Conservation (phyloP, 1,140 invertebrate species). For the Lithobius niger region DNA sequence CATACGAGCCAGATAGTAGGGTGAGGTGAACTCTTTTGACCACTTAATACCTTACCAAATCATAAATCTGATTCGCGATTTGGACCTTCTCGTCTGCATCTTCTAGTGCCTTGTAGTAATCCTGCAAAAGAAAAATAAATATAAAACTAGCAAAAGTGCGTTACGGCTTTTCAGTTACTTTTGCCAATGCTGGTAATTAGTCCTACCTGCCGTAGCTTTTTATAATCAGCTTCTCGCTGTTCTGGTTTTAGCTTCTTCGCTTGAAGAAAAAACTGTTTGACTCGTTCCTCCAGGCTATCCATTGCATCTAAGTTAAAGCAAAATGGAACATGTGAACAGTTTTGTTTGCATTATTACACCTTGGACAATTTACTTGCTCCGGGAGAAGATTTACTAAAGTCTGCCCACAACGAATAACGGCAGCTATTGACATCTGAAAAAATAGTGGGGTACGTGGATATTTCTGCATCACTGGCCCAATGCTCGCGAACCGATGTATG, state of each 20-base stretch:
- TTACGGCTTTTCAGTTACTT: background rate
- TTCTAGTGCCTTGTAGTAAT: constrained; percentile 84
- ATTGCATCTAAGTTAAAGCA: constrained; percentile 55
- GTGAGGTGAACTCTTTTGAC: no score
- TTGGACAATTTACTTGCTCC: no score
- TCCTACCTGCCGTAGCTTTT: constrained; percentile 54
- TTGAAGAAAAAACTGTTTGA: constrained; percentile 73
- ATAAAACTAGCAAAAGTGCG: background rate
- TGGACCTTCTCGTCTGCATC: constrained; percentile 79
- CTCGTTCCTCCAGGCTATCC: constrained; percentile 81
- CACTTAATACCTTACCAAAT: constrained; percentile 55
- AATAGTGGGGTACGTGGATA: no score
- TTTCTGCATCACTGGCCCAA: no score
- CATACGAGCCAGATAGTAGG: no score
- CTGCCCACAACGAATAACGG: no score
- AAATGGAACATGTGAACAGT: constrained; percentile 1
- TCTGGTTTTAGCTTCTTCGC: constrained; percentile 65
- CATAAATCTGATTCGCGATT: constrained; percentile 85
- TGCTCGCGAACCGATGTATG: no score
- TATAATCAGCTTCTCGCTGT: constrained; percentile 69
- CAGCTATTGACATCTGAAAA: no score
- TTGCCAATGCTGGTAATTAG: background rate
- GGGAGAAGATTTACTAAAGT: no score
- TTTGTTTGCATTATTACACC: no score
- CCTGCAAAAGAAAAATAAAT: constrained; percentile 29